Conservation (phyloP, 2,797 vertebrate species). For the Hyperoplus immaculatus region DNA sequence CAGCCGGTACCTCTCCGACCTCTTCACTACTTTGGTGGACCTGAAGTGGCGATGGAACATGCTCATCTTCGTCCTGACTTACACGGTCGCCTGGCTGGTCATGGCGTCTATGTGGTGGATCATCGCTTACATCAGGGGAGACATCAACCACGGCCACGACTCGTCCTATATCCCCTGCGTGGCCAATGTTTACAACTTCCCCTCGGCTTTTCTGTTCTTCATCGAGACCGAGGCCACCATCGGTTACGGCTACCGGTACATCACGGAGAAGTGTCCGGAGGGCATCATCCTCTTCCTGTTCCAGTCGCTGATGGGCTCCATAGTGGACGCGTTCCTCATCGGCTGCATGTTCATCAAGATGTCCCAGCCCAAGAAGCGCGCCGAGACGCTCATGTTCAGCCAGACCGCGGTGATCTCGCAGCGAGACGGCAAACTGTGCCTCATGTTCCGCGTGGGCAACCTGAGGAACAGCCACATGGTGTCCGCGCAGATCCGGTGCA, state of each 20-base stretch:
- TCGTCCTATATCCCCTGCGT: constrained; percentile 90
- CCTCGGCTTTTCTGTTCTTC: constrained; percentile 95
- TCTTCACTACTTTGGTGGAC: constrained; percentile 94
- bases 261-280: constrained; percentile 93
- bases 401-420: constrained; percentile 91
- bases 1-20: constrained; percentile 92
- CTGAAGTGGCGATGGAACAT: constrained; percentile 96
- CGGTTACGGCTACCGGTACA: constrained; percentile 93
- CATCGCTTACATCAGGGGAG: constrained; percentile 92
- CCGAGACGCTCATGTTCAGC: constrained; percentile 95
- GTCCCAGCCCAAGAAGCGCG: constrained; percentile 95
- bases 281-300: constrained; percentile 94
- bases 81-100: constrained; percentile 93
- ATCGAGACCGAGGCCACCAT: constrained; percentile 95
- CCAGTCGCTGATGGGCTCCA: constrained; percentile 93
- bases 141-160: constrained; percentile 87
- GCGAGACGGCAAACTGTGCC: constrained; percentile 92
- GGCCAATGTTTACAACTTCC: constrained; percentile 95
- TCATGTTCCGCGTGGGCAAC: constrained; percentile 95
- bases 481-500: constrained; percentile 95
- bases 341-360: constrained; percentile 98
- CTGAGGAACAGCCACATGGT: constrained; percentile 97
- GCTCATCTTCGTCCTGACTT: constrained; percentile 93
- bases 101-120: constrained; percentile 97
- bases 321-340: constrained; percentile 94